Conservation (phyloP, 2,113 vertebrate genomes). For the Lepus europaeus region DNA sequence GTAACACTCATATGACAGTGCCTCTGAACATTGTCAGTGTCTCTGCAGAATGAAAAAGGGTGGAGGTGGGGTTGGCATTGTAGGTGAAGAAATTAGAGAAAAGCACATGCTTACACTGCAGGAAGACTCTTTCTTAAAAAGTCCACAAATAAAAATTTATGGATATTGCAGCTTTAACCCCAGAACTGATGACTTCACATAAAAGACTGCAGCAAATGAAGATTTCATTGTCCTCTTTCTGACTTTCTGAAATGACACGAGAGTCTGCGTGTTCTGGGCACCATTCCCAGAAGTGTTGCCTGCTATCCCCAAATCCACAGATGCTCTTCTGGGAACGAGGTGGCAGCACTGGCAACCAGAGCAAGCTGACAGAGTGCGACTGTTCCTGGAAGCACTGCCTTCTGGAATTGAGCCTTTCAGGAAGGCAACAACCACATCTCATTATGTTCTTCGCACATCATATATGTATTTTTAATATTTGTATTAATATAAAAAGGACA, state of each 20-base stretch:
- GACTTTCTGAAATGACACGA: constrained; percentile 71
- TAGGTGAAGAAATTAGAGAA: background rate
- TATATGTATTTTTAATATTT: too few species aligned
- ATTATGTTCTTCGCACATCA: background rate
- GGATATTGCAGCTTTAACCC: background rate
- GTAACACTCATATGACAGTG: background rate
- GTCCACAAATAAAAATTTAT: background rate
- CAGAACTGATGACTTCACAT: constrained; percentile 16
- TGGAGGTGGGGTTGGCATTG: accelerated
- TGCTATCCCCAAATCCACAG: constrained; percentile 76
- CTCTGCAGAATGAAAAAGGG: background rate
- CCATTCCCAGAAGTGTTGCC: constrained; percentile 78
- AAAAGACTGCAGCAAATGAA: constrained; percentile 57
- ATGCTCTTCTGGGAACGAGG: constrained; percentile 81
- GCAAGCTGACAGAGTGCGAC: constrained; percentile 61
- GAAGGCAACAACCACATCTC: constrained; percentile 57
- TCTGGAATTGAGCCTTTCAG: constrained; percentile 77
- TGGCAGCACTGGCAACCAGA: constrained; percentile 47
- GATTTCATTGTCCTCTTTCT: constrained; percentile 62
- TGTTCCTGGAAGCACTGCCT: constrained; percentile 79
- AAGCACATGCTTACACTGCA: background rate
- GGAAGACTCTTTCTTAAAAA: background rate
- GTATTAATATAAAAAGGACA: too few species aligned
- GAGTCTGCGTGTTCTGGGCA: constrained; percentile 75
- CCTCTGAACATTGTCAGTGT: background rate